Conservation (phyloP, 1,140 invertebrate species). For the Oreohelix idahoensis region DNA sequence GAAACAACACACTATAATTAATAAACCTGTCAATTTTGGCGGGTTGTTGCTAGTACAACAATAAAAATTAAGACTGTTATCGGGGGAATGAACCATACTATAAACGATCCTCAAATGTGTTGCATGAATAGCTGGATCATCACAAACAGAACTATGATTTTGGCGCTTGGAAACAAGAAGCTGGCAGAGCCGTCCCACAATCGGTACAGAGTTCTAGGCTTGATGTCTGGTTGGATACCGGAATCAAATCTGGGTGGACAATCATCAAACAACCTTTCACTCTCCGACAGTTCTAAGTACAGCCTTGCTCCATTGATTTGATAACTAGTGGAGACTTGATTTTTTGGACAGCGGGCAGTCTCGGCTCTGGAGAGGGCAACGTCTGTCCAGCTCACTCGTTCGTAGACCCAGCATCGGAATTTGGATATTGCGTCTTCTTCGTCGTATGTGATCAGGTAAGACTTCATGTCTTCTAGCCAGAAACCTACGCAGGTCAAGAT, state of each 20-base stretch:
- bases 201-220: constrained; percentile 53
- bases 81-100: no score
- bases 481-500: constrained; percentile 97
- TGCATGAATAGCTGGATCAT: background rate
- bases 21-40: no score
- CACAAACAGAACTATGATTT: background rate
- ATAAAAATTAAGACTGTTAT: no score
- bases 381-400: constrained; percentile 92
- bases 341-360: constrained; percentile 90
- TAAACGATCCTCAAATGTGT: background rate
- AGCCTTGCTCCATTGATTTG: constrained; percentile 92
- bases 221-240: constrained; percentile 60
- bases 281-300: constrained; percentile 90
- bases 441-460: constrained; percentile 96
- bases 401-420: constrained; percentile 98
- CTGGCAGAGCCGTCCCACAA: constrained; percentile 11
- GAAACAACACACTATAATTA: no score
- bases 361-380: constrained; percentile 91
- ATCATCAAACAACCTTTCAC: constrained; percentile 84
- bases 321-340: constrained; percentile 90
- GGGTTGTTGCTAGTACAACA: no score
- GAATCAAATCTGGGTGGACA: constrained; percentile 71
- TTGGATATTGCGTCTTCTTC: constrained; percentile 95
- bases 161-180: background rate
- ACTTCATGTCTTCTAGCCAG: constrained; percentile 98